These are phyloP conservation scores for Habrosyne pyritoides DNA, from an alignment of 2,888 invertebrate genomes.

Conservation along the genomic window DNA sequence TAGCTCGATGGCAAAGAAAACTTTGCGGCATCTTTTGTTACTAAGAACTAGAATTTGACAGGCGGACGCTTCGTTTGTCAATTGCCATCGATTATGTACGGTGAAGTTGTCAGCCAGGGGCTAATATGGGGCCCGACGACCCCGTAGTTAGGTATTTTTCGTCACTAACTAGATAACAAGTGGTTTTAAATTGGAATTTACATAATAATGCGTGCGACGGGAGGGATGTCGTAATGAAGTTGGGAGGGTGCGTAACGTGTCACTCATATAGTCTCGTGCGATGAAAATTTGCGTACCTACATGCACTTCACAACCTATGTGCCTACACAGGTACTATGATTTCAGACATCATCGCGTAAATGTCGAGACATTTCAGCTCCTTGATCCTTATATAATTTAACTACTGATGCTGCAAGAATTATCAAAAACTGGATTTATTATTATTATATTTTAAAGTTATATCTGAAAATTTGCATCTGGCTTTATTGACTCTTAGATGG, in stretches of 20 bases:
- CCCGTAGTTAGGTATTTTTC: constrained; percentile 75
- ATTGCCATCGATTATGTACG: constrained; percentile 79
- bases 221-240: constrained; percentile 54
- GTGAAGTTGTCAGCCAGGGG: constrained; percentile 73
- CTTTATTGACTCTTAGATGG: no score
- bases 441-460: no score
- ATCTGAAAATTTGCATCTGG: no score
- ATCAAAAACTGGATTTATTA: no score
- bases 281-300: background rate
- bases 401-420: no score
- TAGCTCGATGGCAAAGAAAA: constrained; percentile 17
- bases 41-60: constrained; percentile 82
- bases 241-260: constrained; percentile 43
- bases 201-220: constrained; percentile 71
- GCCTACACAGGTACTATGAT: background rate
- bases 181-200: constrained; percentile 83
- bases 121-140: constrained; percentile 60
- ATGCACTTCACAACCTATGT: background rate
- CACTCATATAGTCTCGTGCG: constrained; percentile 33
- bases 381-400: no score
- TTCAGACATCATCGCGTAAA: background rate
- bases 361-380: no score
- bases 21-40: constrained; percentile 55
- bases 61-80: constrained; percentile 82
- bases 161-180: constrained; percentile 83